Evolutionary conservation across 2,888 invertebrate species (phyloP).

Genomic region (Esperia sulphurella): DNA sequence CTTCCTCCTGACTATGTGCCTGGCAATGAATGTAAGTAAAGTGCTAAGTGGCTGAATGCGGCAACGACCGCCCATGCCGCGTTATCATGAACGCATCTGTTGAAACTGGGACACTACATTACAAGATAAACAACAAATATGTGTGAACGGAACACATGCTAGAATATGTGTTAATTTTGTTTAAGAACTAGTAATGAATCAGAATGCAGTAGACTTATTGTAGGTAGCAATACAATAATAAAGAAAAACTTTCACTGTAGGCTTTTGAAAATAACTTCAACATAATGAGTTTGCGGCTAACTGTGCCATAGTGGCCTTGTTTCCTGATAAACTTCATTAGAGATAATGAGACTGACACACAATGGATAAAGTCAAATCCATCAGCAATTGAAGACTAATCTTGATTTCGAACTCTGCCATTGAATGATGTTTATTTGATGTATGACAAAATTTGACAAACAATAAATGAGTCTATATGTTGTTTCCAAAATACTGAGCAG

Average conservation of each 20-base stretch:
- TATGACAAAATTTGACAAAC: background rate
- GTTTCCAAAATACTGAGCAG: background rate
- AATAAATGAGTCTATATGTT: background rate
- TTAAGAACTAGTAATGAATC: background rate
- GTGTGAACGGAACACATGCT: conserved; percentile 13
- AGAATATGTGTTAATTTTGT: background rate
- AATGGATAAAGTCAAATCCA: conserved; percentile 30
- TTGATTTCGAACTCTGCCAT: conserved; percentile 22
- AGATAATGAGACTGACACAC: conserved; percentile 29
- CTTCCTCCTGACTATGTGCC: no score
- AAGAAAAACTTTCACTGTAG: no score
- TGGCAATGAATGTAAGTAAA: background rate
- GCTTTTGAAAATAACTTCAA: background rate
- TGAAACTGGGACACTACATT: conserved; percentile 28
- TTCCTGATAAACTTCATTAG: conserved; percentile 26
- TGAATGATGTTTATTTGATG: conserved; percentile 1
- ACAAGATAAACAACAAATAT: conserved; percentile 16
- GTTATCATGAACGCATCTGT: conserved; percentile 24
- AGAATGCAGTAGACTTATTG: no score
- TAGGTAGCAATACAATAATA: no score
- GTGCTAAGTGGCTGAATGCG: conserved; percentile 4
- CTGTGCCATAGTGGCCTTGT: conserved; percentile 28
- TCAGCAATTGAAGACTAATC: conserved; percentile 15
- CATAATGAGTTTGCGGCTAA: conserved; percentile 17
- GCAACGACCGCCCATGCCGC: conserved; percentile 13